These are phyloP conservation scores for Pegoplata infirma DNA, from an alignment of 2,888 invertebrate species.

Conservation along the genomic window DNA sequence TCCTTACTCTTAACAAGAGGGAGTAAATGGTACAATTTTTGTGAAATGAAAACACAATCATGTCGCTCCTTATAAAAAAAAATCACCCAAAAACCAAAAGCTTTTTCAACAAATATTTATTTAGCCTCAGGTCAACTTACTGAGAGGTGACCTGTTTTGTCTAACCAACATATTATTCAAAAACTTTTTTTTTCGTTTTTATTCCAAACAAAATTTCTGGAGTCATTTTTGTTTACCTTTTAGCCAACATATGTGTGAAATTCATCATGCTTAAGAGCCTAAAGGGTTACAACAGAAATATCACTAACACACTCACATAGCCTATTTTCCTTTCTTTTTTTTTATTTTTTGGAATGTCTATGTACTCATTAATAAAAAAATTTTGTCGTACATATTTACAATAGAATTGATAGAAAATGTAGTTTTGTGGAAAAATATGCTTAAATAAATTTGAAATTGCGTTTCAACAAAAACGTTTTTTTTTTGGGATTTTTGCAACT, in stretches of 20 bases:
- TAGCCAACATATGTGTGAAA: slow-evolving; percentile 17
- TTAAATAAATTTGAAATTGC: no score
- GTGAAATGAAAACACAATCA: neutral
- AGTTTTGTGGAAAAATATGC: no score
- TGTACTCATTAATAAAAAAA: no score
- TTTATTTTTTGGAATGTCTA: no score
- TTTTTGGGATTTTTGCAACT: no score
- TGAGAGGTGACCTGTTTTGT: neutral
- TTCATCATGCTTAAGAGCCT: slow-evolving; percentile 15
- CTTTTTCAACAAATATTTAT: slow-evolving; percentile 1
- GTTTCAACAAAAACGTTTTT: no score
- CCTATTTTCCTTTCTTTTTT: no score
- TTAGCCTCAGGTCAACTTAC: neutral
- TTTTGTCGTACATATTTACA: no score
- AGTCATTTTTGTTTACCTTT: neutral
- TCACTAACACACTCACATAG: no score
- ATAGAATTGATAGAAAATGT: no score
- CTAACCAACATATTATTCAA: neutral
- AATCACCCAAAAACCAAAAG: neutral
- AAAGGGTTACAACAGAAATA: slow-evolving; percentile 14
- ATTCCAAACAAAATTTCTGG: neutral
- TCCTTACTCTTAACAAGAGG: no score
- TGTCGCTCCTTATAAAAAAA: neutral
- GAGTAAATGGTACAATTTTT: no score
- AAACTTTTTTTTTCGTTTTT: neutral